Percentiles rank a stretch among this genome's conserved stretches.
Conservation (phyloP, 2,888 invertebrate species). For the Unio pictorum region DNA sequence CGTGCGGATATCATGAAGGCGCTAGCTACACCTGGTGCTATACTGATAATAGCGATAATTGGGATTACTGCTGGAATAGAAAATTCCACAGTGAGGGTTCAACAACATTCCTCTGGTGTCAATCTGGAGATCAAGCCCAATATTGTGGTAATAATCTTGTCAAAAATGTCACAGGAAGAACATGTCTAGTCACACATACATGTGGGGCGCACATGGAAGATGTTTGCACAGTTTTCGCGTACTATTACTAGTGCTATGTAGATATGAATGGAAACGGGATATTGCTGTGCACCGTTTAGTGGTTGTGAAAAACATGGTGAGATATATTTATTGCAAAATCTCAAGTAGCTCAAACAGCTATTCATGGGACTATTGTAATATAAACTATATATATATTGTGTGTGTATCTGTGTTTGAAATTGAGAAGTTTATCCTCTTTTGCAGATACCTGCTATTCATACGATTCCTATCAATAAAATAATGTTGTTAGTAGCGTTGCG, state of each 20-base stretch:
- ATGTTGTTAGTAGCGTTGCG: no score
- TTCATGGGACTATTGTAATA: no score
- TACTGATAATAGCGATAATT: slow-evolving; percentile 1
- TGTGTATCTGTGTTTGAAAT: no score
- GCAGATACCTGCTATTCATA: no score
- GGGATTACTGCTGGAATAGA: slow-evolving; percentile 10
- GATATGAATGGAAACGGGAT: not conserved
- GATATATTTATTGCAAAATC: not conserved
- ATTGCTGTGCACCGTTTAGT: slow-evolving; percentile 2
- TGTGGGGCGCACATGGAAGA: slow-evolving; percentile 8
- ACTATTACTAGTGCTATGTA: slow-evolving; percentile 4
- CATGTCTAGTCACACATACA: not conserved
- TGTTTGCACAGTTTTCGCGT: not conserved
- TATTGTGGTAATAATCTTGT: no score
- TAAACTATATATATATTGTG: no score
- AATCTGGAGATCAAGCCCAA: not conserved
- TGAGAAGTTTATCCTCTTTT: no score
- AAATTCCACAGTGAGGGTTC: not conserved
- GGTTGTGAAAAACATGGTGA: not conserved
- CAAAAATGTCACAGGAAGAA: no score
- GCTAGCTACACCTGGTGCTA: slow-evolving; percentile 6
- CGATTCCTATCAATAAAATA: no score
- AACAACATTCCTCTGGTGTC: not conserved
- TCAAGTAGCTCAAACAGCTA: no score
- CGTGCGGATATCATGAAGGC: not conserved